Conservation (phyloP, 2,113 vertebrate species). For the Rissa tridactyla region DNA sequence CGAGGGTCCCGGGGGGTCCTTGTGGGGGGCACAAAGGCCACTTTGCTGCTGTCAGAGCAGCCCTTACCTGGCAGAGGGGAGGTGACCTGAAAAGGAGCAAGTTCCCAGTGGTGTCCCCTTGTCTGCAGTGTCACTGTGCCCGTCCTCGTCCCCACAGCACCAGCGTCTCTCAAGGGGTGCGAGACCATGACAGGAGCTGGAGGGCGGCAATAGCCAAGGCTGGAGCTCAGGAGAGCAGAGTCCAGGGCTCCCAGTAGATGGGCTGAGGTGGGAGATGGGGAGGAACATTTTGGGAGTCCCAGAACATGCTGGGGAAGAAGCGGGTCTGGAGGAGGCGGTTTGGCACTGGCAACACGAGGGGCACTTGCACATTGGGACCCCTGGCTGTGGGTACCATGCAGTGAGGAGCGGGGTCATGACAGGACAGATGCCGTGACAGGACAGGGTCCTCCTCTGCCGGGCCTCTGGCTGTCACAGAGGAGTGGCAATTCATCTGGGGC, state of each 20-base stretch:
- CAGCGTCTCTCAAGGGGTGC: fast-evolving
- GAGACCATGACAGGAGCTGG: fast-evolving
- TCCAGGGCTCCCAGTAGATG: not conserved
- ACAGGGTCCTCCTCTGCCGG: no score
- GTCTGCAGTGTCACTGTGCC: fast-evolving
- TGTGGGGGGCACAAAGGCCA: not conserved
- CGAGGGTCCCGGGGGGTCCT: fast-evolving
- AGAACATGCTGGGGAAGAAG: not conserved
- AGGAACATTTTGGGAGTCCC: not conserved
- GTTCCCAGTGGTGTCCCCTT: not conserved
- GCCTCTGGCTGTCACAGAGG: not conserved
- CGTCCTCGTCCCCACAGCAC: fast-evolving
- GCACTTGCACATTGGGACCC: not conserved
- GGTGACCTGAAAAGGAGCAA: fast-evolving
- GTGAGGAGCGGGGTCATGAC: fast-evolving
- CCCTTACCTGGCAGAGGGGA: not conserved
- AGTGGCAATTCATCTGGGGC: no score
- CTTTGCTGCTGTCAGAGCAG: not conserved
- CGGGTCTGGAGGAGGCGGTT: fast-evolving
- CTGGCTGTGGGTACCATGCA: no score
- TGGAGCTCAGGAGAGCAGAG: not conserved
- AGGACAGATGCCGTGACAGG: fast-evolving
- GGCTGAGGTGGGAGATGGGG: not conserved
- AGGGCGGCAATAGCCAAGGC: not conserved
- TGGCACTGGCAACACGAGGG: fast-evolving